Evolutionary conservation across 2,888 invertebrate species (phyloP), one percentile per base, ranked within the genome.

Genomic region (Dichetophora obliterata): DNA sequence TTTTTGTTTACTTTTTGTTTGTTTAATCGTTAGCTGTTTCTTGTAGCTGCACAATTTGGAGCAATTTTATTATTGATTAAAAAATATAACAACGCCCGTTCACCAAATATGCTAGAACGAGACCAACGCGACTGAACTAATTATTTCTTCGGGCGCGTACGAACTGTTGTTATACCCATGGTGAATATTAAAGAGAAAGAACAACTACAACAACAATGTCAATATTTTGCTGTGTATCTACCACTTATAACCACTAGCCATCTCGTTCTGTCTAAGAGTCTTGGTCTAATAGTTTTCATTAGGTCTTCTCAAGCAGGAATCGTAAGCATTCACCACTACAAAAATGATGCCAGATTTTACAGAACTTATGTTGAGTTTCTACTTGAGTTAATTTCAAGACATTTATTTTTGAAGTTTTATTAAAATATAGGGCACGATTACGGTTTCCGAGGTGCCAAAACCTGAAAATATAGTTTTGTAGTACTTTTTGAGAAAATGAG

Each of bases 21-120:
- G 31, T 71, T 78, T 75, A 34, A 16, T 63, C 37, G 43, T 31
- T 57, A 16, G 43, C 66, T 63, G 63, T 71, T 70, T n/a, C 57
- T 65, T 65, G 16, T 63, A 22, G 14, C 48, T 71, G 37, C 54
- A 66, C 73, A 54, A 74, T 37, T 50, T 63, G 14, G 50, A 68
- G 69, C 16, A 69, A 68, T 61, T 37, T 27, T 61, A 63, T 63
- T 75, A 63, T 70, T 75, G 75, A 75, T 75, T 75, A 5, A 52
- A 74, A 74, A 65, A 16, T 48, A 54, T 54, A 24, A 34, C 59
- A 61, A 73, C 72, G 72, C 72, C 72, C 72, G 72, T 61, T 78
- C 78, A 81, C 73, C 81, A 79, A 80, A 82, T 78, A 76, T 82
- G 83, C 79, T 80, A 81, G 84, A 84, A 81, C 80, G 83, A 84